These are phyloP conservation scores for Amphibalanus amphitrite DNA, from an alignment of 1,140 invertebrate species.

Conservation along the genomic window DNA sequence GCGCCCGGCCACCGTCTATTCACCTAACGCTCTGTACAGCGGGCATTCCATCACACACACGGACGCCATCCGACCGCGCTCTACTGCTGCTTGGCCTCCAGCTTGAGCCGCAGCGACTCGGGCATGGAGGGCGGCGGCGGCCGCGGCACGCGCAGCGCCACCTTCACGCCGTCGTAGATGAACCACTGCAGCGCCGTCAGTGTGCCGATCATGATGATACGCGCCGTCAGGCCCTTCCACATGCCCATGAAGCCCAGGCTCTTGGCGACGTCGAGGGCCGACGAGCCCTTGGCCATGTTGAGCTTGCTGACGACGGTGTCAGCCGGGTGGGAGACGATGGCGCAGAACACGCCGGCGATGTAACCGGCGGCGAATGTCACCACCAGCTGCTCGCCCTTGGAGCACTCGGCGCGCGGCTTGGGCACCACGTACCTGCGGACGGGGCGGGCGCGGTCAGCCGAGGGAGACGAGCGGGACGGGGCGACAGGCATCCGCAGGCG, in stretches of 20 bases:
- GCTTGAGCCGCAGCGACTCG: slow-evolving; percentile 75
- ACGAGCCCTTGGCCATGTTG: slow-evolving; percentile 90
- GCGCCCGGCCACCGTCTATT: too few species aligned
- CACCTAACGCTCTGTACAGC: too few species aligned
- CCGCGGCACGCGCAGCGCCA: slow-evolving; percentile 72
- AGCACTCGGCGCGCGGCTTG: slow-evolving; percentile 83
- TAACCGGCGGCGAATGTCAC: slow-evolving; percentile 96
- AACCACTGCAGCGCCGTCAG: slow-evolving; percentile 98
- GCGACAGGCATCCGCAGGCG: too few species aligned
- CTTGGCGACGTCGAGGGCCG: slow-evolving; percentile 50
- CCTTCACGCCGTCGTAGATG: slow-evolving; percentile 96
- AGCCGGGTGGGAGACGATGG: slow-evolving; percentile 96
- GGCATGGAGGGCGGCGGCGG: slow-evolving; percentile 98
- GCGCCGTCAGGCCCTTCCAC: slow-evolving; percentile 95
- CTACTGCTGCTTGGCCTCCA: slow-evolving; percentile 35
- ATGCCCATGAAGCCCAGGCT: slow-evolving; percentile 52
- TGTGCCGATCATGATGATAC: slow-evolving; percentile 99
- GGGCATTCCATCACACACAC: too few species aligned
- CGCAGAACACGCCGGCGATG: slow-evolving; percentile 99
- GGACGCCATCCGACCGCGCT: too few species aligned
- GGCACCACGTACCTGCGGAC: slow-evolving; percentile 49
- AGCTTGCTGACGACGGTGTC: slow-evolving; percentile 98
- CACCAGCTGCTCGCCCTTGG: slow-evolving; percentile 86
- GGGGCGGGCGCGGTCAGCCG: too few species aligned
- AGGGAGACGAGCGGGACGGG: too few species aligned